phyloP scores from a whole-genome alignment of 2,113 vertebrate species.

The Hemicordylus capensis region DNA sequence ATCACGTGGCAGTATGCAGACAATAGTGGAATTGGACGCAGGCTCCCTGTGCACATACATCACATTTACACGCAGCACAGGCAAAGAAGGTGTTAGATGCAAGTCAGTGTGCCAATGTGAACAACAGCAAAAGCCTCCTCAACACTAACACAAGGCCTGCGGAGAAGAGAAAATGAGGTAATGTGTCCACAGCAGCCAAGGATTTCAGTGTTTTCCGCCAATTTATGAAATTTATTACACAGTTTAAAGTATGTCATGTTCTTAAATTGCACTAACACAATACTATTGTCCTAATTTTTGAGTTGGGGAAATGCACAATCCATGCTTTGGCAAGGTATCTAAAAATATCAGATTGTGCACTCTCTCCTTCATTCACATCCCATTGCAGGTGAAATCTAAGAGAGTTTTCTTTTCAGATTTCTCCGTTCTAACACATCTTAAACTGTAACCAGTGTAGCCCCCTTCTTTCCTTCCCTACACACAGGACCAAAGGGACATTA shows the following conservation, averaged over 20 bases:
- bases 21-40: not conserved
- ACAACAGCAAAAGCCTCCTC: not conserved
- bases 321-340: no score
- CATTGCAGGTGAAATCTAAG: not conserved
- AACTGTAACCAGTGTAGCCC: not conserved
- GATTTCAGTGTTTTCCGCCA: constrained; percentile 35
- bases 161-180: constrained; percentile 64
- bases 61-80: not conserved
- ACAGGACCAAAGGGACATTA: not conserved
- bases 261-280: not conserved
- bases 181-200: constrained; percentile 70
- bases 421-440: not conserved
- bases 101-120: not conserved
- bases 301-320: not conserved
- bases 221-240: not conserved
- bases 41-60: not conserved
- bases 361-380: no score
- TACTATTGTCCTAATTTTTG: not conserved
- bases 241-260: not conserved
- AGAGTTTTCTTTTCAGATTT: not conserved
- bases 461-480: not conserved
- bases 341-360: not conserved
- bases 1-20: not conserved
- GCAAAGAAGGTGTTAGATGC: not conserved
- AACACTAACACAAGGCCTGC: not conserved